Evolutionary conservation across 2,797 vertebrate genomes (phyloP).

Genomic region (Parotocinclus haroldoi): DNA sequence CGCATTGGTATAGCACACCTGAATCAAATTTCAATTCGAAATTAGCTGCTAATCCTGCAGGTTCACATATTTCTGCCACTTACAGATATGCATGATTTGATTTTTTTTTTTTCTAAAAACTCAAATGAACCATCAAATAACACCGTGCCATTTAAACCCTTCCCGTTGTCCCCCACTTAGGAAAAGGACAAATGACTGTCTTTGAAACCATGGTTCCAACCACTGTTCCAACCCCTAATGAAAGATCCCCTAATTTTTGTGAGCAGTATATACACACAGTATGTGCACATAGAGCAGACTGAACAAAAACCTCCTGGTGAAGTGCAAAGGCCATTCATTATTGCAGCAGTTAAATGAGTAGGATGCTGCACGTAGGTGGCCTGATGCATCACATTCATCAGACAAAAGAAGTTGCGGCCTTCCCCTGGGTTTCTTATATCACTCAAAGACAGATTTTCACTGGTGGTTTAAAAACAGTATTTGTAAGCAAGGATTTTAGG

Average conservation of each 20-base stretch:
- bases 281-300: conserved; percentile 4
- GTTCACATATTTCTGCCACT: too few species aligned
- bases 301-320: conserved; percentile 13
- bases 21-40: too few species aligned
- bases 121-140: too few species aligned
- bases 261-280: not conserved
- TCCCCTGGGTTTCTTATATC: conserved; percentile 9
- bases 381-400: conserved; percentile 22
- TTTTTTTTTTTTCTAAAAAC: too few species aligned
- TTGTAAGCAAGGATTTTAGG: conserved; percentile 4
- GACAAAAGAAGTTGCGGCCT: conserved; percentile 1
- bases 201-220: not conserved
- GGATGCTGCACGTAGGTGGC: conserved; percentile 31
- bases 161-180: too few species aligned
- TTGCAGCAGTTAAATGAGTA: too few species aligned
- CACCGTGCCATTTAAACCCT: too few species aligned
- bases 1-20: too few species aligned
- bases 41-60: too few species aligned
- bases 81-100: too few species aligned
- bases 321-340: conserved; percentile 14
- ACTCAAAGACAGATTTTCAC: conserved; percentile 22
- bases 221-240: not conserved
- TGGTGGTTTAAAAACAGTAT: conserved; percentile 6
- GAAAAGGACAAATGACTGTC: not conserved
- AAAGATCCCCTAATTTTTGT: not conserved